phyloP scores from a whole-genome alignment of 1,140 invertebrate genomes.

The Drosophila tani region DNA sequence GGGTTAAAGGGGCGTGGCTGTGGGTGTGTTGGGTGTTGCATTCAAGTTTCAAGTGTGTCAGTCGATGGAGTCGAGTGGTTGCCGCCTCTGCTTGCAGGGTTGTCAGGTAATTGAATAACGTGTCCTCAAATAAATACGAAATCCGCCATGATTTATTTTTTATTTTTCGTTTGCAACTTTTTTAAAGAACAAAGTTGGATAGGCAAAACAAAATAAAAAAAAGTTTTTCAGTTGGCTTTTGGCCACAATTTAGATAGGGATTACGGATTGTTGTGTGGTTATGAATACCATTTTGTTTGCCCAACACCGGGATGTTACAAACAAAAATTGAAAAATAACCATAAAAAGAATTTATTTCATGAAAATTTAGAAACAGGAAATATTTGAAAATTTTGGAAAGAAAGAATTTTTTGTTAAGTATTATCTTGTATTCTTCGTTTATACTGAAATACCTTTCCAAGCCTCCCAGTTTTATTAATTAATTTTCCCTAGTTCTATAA shows the following conservation, averaged over 20 bases:
- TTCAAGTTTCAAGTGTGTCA: slow-evolving; percentile 62
- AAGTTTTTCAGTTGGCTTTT: slow-evolving; percentile 2
- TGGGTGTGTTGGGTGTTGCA: slow-evolving; percentile 21
- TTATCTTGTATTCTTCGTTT: background rate
- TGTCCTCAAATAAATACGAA: slow-evolving; percentile 50
- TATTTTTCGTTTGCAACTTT: slow-evolving; percentile 6
- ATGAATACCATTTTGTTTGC: background rate
- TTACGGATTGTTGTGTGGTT: background rate
- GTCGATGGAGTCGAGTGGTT: slow-evolving; percentile 34
- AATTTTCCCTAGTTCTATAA: background rate
- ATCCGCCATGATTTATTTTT: slow-evolving; percentile 30
- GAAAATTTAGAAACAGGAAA: background rate
- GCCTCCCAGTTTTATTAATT: background rate
- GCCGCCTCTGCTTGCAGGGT: slow-evolving; percentile 25
- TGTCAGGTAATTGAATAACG: slow-evolving; percentile 60
- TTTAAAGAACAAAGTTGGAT: background rate
- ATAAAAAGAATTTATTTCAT: background rate
- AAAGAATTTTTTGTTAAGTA: background rate
- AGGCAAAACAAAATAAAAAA: background rate
- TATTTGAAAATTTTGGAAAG: background rate
- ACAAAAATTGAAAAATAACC: background rate
- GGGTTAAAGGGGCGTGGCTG: slow-evolving; percentile 18
- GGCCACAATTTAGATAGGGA: slow-evolving; percentile 11
- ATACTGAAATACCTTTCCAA: too few species aligned
- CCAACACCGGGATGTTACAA: too few species aligned